Base-by-base conservation (phyloP, 2,888 invertebrate species). In the Suillia variegata region DNA sequence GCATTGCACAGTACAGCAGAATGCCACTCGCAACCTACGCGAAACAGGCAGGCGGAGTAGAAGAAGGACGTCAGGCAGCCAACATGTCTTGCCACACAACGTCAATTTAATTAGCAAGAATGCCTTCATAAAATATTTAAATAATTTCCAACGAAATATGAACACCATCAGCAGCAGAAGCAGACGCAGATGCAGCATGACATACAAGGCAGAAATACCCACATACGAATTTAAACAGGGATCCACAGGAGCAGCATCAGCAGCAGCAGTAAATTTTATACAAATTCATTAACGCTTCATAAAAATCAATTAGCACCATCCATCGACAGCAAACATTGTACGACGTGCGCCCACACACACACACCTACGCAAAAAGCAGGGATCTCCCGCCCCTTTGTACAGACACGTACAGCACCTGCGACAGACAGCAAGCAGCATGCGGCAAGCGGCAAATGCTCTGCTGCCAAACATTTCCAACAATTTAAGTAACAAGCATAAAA, bases 41-140 rank as follows among this genome's bases (percentile, higher is more conserved):
- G n/a, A n/a, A n/a, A n/a, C n/a, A n/a, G n/a, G n/a, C n/a, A n/a
- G n/a, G n/a, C n/a, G n/a, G n/a, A n/a, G n/a, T n/a, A n/a, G n/a
- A n/a, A n/a, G n/a, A n/a, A n/a, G n/a, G n/a, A n/a, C n/a, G n/a
- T n/a, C n/a, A n/a, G n/a, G n/a, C n/a, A n/a, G n/a, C n/a, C n/a
- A n/a, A n/a, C n/a, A 13, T 8, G 10, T 13, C 4, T 3, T 45
- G 45, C 45, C 18, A 18, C 20, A 20, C 18, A 71, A 70, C 70
- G 66, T 73, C 73, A 74, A 73, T 73, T 74, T 73, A 73, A 73
- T 73, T 73, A 73, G 74, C 73, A 70, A 65, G 60, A 74, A 73
- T 73, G 74, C 67, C 73, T 73, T 65, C 59, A 74, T 73, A 68
- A 73, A 73, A 73, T 74, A 73, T 73, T 74, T 68, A 73, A 71